Evolutionary conservation across 2,888 invertebrate species (phyloP).

Genomic region (Cistogaster globosa): DNA sequence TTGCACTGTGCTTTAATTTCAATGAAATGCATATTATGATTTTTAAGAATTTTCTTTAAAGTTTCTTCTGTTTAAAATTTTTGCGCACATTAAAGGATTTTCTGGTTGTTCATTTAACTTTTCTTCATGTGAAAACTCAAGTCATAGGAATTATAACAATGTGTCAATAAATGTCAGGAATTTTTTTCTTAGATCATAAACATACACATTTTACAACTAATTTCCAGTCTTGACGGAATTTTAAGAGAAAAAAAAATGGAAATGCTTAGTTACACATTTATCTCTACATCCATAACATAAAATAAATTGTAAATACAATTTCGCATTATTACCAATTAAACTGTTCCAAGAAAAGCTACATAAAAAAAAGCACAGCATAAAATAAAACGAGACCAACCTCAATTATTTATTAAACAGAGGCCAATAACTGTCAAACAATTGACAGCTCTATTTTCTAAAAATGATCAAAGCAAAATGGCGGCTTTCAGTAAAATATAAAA

Average conservation of each 20-base stretch:
- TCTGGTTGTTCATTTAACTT: conserved; percentile 1
- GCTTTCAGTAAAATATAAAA: neutral
- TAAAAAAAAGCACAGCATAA: neutral
- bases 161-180: conserved; percentile 62
- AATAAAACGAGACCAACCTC: conserved; percentile 59
- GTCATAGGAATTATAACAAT: conserved; percentile 59
- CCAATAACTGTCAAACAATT: conserved; percentile 66
- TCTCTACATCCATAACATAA: neutral
- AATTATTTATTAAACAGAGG: conserved; percentile 69
- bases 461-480: conserved; percentile 70
- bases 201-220: neutral
- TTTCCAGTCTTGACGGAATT: conserved; percentile 40
- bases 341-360: neutral
- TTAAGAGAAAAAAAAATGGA: conserved; percentile 41
- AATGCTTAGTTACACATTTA: conserved; percentile 35
- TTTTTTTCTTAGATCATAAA: conserved; percentile 19
- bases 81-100: conserved; percentile 30
- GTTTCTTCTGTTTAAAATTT: neutral
- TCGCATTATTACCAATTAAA: neutral
- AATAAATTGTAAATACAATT: conserved; percentile 20
- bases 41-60: neutral
- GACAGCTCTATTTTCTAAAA: conserved; percentile 69
- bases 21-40: neutral
- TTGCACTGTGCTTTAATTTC: neutral
- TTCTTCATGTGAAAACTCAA: conserved; percentile 5